Evolutionary conservation across 2,113 vertebrate genomes (phyloP).

Genomic region (Triplophysa tibetana): DNA sequence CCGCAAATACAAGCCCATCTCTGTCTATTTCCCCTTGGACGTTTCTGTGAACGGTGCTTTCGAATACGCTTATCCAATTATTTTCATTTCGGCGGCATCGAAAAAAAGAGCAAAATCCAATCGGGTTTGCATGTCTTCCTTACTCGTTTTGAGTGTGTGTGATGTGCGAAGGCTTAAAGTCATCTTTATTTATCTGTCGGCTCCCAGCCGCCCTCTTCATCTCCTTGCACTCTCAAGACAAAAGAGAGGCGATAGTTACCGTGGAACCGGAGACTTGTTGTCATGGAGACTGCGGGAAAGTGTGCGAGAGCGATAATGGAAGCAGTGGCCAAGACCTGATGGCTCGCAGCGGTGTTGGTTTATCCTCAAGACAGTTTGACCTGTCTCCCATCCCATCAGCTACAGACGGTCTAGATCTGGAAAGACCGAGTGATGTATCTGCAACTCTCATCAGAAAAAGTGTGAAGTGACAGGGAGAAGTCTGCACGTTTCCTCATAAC

Average conservation of each 20-base stretch:
- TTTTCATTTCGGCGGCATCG: slow-evolving; percentile 13
- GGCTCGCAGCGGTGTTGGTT: slow-evolving; percentile 56
- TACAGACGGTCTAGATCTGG: not conserved
- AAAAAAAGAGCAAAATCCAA: not conserved
- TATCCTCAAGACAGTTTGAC: slow-evolving; percentile 41
- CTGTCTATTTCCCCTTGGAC: slow-evolving; percentile 35
- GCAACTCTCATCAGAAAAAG: too few relatives aligned
- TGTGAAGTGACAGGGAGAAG: not conserved
- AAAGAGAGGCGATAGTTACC: slow-evolving; percentile 68
- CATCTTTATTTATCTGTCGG: slow-evolving; percentile 66
- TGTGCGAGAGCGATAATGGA: slow-evolving; percentile 48
- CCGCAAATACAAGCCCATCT: slow-evolving; percentile 49
- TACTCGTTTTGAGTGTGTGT: slow-evolving; percentile 2
- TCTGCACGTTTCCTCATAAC: slow-evolving; percentile 11
- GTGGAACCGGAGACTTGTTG: slow-evolving; percentile 73
- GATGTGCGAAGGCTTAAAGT: slow-evolving; percentile 57
- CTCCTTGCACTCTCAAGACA: slow-evolving; percentile 72
- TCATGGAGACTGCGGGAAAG: slow-evolving; percentile 77
- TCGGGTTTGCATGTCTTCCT: slow-evolving; percentile 47
- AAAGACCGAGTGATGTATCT: not conserved
- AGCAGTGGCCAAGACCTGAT: slow-evolving; percentile 55
- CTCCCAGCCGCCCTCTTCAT: slow-evolving; percentile 65
- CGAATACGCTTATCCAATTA: slow-evolving; percentile 46
- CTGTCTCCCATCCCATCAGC: not conserved
- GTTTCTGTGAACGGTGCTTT: slow-evolving; percentile 35